A percentile compares a stretch with the other conserved stretches of the same genome.
Evolutionary conservation across 2,113 vertebrate genomes (phyloP).

Genomic region (Clarias macrocephalus): DNA sequence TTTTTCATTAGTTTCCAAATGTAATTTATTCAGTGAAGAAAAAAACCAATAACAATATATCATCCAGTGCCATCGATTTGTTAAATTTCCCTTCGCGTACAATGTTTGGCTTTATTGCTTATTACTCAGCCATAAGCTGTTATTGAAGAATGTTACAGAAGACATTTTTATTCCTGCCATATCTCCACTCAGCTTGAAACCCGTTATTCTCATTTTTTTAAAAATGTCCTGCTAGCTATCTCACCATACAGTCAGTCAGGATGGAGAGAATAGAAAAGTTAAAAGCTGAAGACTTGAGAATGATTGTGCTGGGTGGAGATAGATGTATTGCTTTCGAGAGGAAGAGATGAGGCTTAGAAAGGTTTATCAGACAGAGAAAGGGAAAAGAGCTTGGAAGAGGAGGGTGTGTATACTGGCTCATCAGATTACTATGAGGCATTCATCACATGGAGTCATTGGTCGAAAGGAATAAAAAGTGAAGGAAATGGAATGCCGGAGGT

Average conservation of each 20-base stretch:
- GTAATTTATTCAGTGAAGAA: conserved; percentile 9
- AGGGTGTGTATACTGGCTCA: neutral
- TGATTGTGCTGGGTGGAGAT: conserved; percentile 10
- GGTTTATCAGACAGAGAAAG: neutral
- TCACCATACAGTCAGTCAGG: neutral
- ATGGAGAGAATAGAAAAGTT: neutral
- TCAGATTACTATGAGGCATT: conserved; percentile 1
- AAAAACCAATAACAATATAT: conserved; percentile 3
- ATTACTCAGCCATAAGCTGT: neutral
- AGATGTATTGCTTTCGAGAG: neutral
- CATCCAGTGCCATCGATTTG: neutral
- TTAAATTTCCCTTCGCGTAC: neutral
- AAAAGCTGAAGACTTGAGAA: neutral
- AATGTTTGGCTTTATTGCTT: neutral
- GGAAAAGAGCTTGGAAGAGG: neutral
- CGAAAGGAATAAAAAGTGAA: neutral
- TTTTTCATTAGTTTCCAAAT: conserved; percentile 9
- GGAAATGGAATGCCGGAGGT: neutral
- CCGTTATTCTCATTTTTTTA: neutral
- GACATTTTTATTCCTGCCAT: neutral
- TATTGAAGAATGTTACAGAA: conserved; percentile 3
- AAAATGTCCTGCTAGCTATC: neutral
- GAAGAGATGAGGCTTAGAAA: neutral
- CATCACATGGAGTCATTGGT: neutral
- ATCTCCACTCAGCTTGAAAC: neutral